Evolutionary conservation across 2,888 invertebrate species (phyloP).

Genomic region (Trachelus iudaicus): DNA sequence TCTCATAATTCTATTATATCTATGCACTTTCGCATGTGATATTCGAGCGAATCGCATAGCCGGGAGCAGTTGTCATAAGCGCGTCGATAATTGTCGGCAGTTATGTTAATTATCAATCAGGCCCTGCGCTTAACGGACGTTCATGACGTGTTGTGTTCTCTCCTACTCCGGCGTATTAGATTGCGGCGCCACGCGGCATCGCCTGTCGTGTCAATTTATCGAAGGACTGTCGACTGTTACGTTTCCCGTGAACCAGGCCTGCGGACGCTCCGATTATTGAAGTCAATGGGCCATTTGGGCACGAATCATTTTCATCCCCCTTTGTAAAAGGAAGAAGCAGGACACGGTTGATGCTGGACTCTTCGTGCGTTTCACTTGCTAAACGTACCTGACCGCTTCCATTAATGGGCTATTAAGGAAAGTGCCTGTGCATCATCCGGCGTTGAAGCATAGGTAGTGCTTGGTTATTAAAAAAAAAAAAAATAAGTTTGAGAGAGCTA

Average conservation of each 20-base stretch:
- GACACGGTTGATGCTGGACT: not conserved
- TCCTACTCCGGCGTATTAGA: not conserved
- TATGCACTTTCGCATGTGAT: too few species aligned
- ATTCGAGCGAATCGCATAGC: not conserved
- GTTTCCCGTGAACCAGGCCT: not conserved
- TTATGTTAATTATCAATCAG: conserved; percentile 62
- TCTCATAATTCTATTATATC: not conserved
- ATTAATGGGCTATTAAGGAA: not conserved
- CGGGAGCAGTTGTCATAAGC: conserved; percentile 29
- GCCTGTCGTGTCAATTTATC: conserved; percentile 52
- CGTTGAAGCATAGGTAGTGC: not conserved
- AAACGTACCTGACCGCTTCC: not conserved
- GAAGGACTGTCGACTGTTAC: not conserved
- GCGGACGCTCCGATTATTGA: not conserved
- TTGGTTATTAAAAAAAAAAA: too few species aligned
- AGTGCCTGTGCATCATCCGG: conserved; percentile 7
- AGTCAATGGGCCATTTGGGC: not conserved
- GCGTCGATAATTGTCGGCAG: conserved; percentile 59
- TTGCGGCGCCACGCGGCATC: not conserved
- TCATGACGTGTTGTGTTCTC: not conserved
- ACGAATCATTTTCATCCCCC: not conserved
- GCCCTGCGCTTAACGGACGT: conserved; percentile 14
- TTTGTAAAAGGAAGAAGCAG: not conserved
- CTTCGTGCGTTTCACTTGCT: not conserved
- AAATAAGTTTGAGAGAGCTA: not conserved